Conservation (phyloP, 2,797 vertebrate species). For the Rhinella marina region DNA sequence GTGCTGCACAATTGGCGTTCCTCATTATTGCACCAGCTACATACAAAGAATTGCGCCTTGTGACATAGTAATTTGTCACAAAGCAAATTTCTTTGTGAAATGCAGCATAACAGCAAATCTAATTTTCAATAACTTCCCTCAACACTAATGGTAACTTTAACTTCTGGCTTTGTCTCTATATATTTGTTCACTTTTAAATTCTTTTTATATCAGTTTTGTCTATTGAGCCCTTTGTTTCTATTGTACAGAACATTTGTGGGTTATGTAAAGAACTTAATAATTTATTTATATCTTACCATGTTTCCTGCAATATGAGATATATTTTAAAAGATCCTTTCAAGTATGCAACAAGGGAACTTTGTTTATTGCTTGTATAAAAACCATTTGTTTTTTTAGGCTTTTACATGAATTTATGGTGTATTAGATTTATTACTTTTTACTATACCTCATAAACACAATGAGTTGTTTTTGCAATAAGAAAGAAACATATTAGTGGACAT, state of each 20-base stretch:
- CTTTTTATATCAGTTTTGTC: background rate
- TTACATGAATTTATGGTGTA: background rate
- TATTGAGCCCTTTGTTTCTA: background rate
- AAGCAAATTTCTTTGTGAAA: too few relatives aligned
- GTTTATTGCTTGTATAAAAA: background rate
- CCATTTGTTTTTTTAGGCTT: background rate
- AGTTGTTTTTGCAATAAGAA: slow-evolving; percentile 22
- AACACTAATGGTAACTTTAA: background rate
- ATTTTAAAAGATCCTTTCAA: background rate
- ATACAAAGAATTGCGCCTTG: too few relatives aligned
- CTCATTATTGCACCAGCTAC: too few relatives aligned
- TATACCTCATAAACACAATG: background rate
- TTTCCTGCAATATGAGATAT: background rate
- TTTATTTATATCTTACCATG: background rate
- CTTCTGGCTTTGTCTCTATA: background rate
- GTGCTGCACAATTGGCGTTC: too few relatives aligned
- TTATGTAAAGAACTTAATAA: background rate
- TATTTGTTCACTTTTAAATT: background rate
- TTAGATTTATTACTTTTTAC: slow-evolving; percentile 2
- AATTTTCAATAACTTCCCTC: background rate
- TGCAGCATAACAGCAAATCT: too few relatives aligned
- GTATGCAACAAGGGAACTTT: background rate
- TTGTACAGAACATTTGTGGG: background rate
- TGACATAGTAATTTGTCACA: too few relatives aligned
- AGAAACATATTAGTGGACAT: background rate